A percentile compares a stretch with the other conserved stretches of the same genome.
These are phyloP conservation scores for Hippocampus comes DNA, from an alignment of 2,113 vertebrate genomes.

Conservation along the genomic window DNA sequence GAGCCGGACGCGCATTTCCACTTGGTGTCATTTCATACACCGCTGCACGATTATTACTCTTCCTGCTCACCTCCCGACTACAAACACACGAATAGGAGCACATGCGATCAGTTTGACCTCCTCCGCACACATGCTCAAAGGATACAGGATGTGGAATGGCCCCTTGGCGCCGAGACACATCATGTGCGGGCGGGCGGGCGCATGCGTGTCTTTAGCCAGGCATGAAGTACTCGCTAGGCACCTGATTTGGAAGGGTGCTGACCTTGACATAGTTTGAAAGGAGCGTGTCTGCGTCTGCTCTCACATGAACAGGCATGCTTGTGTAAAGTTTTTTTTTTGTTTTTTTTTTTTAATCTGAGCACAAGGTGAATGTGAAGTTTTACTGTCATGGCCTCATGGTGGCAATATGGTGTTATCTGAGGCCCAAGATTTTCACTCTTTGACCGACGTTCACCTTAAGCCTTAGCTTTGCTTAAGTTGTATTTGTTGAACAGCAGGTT, in stretches of 20 bases:
- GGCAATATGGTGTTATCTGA: constrained; percentile 11
- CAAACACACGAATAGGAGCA: too few relatives aligned
- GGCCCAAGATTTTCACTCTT: background rate
- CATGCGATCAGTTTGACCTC: too few relatives aligned
- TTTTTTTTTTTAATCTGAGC: background rate
- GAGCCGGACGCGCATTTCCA: too few relatives aligned
- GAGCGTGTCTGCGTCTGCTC: background rate
- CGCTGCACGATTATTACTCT: too few relatives aligned
- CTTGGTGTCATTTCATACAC: too few relatives aligned
- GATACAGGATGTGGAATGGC: too few relatives aligned
- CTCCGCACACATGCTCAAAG: too few relatives aligned
- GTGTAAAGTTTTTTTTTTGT: background rate
- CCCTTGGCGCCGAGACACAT: too few relatives aligned
- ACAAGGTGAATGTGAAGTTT: background rate
- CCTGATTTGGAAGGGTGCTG: constrained; percentile 37
- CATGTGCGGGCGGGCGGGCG: background rate
- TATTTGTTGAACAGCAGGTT: background rate
- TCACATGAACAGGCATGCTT: background rate
- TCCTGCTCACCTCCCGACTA: too few relatives aligned
- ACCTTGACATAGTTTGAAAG: too few relatives aligned
- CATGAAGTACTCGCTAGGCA: constrained; percentile 24
- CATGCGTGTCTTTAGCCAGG: constrained; percentile 13
- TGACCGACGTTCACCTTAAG: background rate
- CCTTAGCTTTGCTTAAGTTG: background rate
- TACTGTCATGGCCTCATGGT: constrained; percentile 21